Evolutionary conservation across 1,140 invertebrate species (phyloP).

Genomic region (Meloidogyne floridensis): DNA sequence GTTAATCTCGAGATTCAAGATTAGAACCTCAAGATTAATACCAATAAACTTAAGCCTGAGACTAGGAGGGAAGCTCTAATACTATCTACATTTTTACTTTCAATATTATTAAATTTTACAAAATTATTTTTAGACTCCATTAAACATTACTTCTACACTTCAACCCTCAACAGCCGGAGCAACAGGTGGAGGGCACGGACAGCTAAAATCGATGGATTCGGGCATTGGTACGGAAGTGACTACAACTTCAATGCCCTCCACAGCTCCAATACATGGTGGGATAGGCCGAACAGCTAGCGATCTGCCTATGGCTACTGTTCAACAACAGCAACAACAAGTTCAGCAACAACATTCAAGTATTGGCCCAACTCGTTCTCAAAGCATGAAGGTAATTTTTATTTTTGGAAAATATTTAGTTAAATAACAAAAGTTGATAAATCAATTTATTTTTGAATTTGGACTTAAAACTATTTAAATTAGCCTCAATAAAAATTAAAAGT

Average conservation of each 20-base stretch:
- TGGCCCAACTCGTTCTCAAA: conserved; percentile 19
- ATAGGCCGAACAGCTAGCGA: conserved; percentile 6
- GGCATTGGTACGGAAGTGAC: conserved; percentile 30
- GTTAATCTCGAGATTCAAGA: too few relatives aligned
- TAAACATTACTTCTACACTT: neutral
- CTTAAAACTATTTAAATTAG: too few relatives aligned
- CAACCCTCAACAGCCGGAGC: neutral
- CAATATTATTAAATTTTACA: too few relatives aligned
- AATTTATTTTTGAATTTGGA: too few relatives aligned
- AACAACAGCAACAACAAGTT: neutral
- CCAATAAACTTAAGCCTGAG: too few relatives aligned
- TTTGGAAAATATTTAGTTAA: too few relatives aligned
- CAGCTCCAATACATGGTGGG: neutral
- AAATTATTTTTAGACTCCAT: neutral
- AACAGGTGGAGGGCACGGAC: neutral
- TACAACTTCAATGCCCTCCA: neutral
- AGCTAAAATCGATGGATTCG: conserved; percentile 29
- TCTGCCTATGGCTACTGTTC: neutral
- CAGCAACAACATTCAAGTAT: neutral
- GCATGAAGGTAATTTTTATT: conserved; percentile 22
- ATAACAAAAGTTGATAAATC: too few relatives aligned
- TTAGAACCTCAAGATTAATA: too few relatives aligned
- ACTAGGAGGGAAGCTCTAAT: too few relatives aligned
- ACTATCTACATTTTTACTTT: too few relatives aligned
- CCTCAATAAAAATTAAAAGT: too few relatives aligned